Evolutionary conservation across 2,113 vertebrate species (phyloP).

Genomic region (Sturnus vulgaris): DNA sequence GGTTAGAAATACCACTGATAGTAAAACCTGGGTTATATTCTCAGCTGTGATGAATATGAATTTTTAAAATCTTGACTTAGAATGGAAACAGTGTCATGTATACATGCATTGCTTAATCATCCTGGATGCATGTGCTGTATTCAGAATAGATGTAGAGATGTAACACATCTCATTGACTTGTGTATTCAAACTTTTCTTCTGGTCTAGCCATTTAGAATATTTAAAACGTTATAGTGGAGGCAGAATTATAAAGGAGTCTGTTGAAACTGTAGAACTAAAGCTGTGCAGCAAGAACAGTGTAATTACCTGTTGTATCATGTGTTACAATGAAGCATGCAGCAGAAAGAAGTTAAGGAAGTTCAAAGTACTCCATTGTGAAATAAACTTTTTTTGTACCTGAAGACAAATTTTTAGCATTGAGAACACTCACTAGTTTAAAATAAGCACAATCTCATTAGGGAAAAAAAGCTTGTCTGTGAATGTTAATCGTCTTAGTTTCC

Average conservation of each 20-base stretch:
- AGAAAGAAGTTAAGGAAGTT: not conserved
- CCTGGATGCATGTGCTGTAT: not conserved
- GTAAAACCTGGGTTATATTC: not conserved
- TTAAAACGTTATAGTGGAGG: not conserved
- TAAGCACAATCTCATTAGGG: not conserved
- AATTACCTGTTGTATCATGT: not conserved
- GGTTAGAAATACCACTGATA: not conserved
- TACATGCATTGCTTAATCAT: not conserved
- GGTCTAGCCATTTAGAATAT: not conserved
- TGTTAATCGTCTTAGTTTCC: not conserved
- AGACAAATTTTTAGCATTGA: not conserved
- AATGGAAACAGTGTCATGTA: not conserved
- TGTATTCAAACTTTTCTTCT: not conserved
- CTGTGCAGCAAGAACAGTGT: not conserved
- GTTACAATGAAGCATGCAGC: not conserved
- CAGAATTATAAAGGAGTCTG: not conserved
- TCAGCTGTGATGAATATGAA: not conserved
- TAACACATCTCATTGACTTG: not conserved
- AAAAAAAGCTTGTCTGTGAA: not conserved
- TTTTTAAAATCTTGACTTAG: not conserved
- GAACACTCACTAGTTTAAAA: not conserved
- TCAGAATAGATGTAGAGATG: not conserved
- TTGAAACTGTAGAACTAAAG: not conserved
- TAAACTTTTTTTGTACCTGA: not conserved
- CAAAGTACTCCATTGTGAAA: not conserved